Evolutionary conservation across 2,797 vertebrate species (phyloP), one percentile per base, ranked within the genome.

Genomic region (Merluccius polli): DNA sequence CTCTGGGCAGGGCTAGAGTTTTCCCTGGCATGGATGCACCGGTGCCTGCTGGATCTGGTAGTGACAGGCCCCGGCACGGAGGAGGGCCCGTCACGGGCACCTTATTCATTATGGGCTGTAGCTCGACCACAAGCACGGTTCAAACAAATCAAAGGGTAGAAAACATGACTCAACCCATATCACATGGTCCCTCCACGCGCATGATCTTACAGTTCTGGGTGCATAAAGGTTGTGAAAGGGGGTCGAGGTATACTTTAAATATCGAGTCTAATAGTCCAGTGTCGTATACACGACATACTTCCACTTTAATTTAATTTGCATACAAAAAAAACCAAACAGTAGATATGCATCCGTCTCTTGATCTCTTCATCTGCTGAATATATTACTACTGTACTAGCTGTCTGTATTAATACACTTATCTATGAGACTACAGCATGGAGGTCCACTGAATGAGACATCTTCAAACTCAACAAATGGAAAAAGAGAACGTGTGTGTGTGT

Each of bases 1-100:
- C 83, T 83, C 83, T 86, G 87, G 87, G 86, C 83, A 72, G 80
- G 85, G 84, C 74, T 78, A 1, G 75, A 84, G 86, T 90, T 92
- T 90, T 87, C 78, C 72, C 86, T 92, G 92, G 89, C 89, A 88
- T 78, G 77, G 83, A 31, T 6, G 33, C 78, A 76, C 48, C 52
- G 13, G 78, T 81, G 77, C 77, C 83, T 30, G 78, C 86, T 84
- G 85, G 48, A 81, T 80, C 79, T 75, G 80, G 87, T n/a, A n/a
- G n/a, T 86, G 86, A 81, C 0, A 0, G 30, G 70, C 86, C 85
- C 85, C 71, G 88, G 84, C 83, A 77, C 70, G 13, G 83, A 70
- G 72, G 24, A 71, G 84, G 77, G 84, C 48, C 73, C 78, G 84
- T 81, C 78, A 89, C 82, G 82, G 12, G 29, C 31, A 18, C 67